phyloP scores from a whole-genome alignment of 2,113 vertebrate genomes.

The Otolemur garnettii region DNA sequence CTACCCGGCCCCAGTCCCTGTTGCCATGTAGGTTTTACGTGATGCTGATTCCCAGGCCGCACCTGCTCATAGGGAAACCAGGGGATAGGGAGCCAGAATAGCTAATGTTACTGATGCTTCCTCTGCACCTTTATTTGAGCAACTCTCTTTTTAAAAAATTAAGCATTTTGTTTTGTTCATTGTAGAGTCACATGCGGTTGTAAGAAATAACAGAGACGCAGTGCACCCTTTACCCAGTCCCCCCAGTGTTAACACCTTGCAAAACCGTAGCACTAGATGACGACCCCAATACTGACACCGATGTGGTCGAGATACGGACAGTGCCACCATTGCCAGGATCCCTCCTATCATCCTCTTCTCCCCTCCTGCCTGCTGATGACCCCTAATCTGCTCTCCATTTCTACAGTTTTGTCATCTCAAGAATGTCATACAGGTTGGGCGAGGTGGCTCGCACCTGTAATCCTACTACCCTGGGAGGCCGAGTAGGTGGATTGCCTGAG shows the following conservation, averaged over 20 bases:
- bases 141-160: background rate
- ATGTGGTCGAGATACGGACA: rapidly evolving
- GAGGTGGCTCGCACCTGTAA: too few species aligned
- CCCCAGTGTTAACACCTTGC: too few species aligned
- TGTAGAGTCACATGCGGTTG: background rate
- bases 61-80: background rate
- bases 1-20: too few species aligned
- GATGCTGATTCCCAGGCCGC: background rate
- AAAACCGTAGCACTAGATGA: rapidly evolving
- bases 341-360: too few species aligned
- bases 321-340: rapidly evolving
- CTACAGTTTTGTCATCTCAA: background rate
- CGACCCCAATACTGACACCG: rapidly evolving
- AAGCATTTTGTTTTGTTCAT: background rate
- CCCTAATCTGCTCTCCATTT: background rate
- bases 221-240: rapidly evolving
- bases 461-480: too few species aligned
- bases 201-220: background rate
- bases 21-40: background rate
- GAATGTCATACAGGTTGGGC: background rate
- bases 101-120: background rate
- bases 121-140: background rate
- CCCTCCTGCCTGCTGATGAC: background rate
- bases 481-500: too few species aligned
- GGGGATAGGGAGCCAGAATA: background rate